phyloP scores from a whole-genome alignment of 1,140 invertebrate genomes.

The Drosophila kohkoa region DNA sequence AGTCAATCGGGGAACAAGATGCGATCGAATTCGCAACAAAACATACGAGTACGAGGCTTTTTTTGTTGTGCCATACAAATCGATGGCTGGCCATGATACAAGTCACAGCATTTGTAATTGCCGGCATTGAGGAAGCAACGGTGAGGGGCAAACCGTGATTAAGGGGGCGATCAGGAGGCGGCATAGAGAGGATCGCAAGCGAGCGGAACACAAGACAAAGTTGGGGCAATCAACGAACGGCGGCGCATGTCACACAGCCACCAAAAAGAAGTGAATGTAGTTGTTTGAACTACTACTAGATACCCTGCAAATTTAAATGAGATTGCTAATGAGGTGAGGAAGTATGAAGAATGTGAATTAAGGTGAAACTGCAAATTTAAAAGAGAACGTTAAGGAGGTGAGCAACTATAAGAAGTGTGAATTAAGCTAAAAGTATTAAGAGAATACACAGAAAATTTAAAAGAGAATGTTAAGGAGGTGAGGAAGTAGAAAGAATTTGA shows the following conservation, averaged over 20 bases:
- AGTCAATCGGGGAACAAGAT: constrained; percentile 60
- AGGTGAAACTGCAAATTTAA: no score
- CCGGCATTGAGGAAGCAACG: constrained; percentile 29
- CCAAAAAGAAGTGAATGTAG: constrained; percentile 21
- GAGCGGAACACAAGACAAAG: constrained; percentile 34
- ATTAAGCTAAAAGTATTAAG: no score
- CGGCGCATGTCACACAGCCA: constrained; percentile 69
- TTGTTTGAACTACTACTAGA: neutral
- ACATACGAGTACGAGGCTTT: constrained; percentile 36
- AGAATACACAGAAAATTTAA: no score
- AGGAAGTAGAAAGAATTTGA: no score
- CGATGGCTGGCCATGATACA: constrained; percentile 77
- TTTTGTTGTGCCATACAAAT: constrained; percentile 59
- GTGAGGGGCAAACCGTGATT: neutral
- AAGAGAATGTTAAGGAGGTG: no score
- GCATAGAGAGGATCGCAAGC: neutral
- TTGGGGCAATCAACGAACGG: constrained; percentile 66
- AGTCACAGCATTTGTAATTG: constrained; percentile 80
- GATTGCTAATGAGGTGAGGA: neutral
- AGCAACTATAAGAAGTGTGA: no score
- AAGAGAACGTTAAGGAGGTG: no score
- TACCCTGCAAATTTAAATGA: neutral
- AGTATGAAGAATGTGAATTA: no score
- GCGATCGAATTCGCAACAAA: constrained; percentile 73
- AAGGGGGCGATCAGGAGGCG: constrained; percentile 4